A percentile compares a stretch with the other conserved stretches of the same genome.
Conservation (phyloP, 30 jellyfish, hydroid and myxozoan species). For the Chironex yamaguchii region DNA sequence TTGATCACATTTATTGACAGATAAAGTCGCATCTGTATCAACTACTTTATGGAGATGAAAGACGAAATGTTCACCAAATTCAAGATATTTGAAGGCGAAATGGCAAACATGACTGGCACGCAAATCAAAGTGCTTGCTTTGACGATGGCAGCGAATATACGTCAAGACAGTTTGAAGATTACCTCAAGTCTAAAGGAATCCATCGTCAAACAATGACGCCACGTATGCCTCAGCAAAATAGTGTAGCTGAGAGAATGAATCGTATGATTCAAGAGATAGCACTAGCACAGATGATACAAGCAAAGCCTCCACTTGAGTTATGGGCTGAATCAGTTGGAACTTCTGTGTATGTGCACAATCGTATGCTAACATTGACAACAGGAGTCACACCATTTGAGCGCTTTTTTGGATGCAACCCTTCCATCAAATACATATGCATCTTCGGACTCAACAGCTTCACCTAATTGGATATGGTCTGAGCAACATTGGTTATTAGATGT, state of each 20-base stretch:
- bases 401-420: constrained; percentile 64
- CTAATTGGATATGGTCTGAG: constrained; percentile 38
- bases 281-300: neutral
- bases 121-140: constrained; percentile 28
- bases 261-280: constrained; percentile 32
- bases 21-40: neutral
- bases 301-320: constrained; percentile 15
- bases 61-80: constrained; percentile 49
- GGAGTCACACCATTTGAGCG: constrained; percentile 58
- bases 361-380: constrained; percentile 41
- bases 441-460: constrained; percentile 32
- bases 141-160: constrained; percentile 78
- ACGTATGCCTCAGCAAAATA: constrained; percentile 34
- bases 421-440: constrained; percentile 31
- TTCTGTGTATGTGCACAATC: constrained; percentile 56
- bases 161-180: constrained; percentile 57
- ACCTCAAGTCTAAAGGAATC: constrained; percentile 9
- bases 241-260: constrained; percentile 54
- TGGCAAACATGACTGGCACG: constrained; percentile 46
- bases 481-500: constrained; percentile 26
- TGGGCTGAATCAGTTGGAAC: constrained; percentile 65
- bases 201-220: neutral
- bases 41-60: constrained; percentile 32
- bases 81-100: constrained; percentile 26
- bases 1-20: constrained; percentile 43